These are phyloP conservation scores for Phenganax marumi DNA, from an alignment of 92 coral and sea anemone species.

Conservation along the genomic window DNA sequence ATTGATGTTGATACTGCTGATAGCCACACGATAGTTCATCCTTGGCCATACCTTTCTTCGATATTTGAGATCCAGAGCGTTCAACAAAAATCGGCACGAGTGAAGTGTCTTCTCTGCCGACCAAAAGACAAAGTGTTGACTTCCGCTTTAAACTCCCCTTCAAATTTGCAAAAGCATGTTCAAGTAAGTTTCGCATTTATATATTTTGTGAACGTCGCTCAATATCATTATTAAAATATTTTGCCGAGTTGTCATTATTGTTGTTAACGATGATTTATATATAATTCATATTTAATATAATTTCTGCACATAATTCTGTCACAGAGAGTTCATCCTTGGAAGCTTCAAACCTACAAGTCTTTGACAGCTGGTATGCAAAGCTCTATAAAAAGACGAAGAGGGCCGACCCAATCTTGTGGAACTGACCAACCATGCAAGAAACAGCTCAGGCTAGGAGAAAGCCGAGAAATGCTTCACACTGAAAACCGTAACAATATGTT, in stretches of 20 bases:
- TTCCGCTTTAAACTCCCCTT: slow-evolving; percentile 15
- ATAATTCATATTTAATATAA: too few relatives aligned
- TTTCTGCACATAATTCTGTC: too few relatives aligned
- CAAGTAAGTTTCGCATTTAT: not conserved
- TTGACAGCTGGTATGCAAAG: too few relatives aligned
- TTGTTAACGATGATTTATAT: too few relatives aligned
- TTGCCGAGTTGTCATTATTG: too few relatives aligned
- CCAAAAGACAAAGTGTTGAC: not conserved
- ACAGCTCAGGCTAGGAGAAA: slow-evolving; percentile 19
- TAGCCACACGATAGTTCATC: too few relatives aligned
- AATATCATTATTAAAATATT: too few relatives aligned
- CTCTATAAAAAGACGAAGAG: not conserved
- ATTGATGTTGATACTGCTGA: not conserved
- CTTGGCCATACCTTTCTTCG: not conserved
- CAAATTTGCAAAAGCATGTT: slow-evolving; percentile 27
- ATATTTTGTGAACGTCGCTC: too few relatives aligned
- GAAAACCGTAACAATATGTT: not conserved
- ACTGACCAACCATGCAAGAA: slow-evolving; percentile 19
- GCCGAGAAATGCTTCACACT: slow-evolving; percentile 2
- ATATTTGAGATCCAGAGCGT: not conserved
- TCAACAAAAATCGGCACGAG: not conserved
- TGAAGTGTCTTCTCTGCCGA: not conserved
- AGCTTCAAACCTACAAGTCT: too few relatives aligned
- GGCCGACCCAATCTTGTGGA: slow-evolving; percentile 17
- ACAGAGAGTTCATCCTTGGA: not conserved